These are phyloP conservation scores for Netelia melanura DNA, from an alignment of 2,888 invertebrate genomes.

Conservation along the genomic window DNA sequence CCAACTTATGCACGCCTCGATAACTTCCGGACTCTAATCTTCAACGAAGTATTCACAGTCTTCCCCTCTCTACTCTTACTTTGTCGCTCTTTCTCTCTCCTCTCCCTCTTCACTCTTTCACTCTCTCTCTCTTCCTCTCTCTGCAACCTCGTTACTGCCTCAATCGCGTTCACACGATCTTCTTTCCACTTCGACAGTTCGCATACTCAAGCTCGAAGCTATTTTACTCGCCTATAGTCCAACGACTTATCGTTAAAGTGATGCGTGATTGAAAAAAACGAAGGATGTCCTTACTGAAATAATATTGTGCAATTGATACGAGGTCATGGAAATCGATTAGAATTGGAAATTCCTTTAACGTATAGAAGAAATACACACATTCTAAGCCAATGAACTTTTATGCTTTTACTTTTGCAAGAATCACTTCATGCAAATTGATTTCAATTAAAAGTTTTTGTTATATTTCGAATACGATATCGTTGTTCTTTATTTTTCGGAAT, in stretches of 20 bases:
- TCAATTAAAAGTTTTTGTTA: no score
- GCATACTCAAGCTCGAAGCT: slow-evolving; percentile 36
- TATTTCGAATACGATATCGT: no score
- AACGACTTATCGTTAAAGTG: slow-evolving; percentile 13
- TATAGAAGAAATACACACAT: no score
- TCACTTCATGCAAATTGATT: no score
- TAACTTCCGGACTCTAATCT: slow-evolving; percentile 76
- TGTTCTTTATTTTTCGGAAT: no score
- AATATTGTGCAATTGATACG: background rate
- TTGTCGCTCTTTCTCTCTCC: slow-evolving; percentile 12
- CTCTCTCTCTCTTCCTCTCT: slow-evolving; percentile 35
- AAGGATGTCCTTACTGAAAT: background rate
- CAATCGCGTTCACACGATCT: slow-evolving; percentile 21
- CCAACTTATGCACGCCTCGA: slow-evolving; percentile 74
- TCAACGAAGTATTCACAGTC: slow-evolving; percentile 62
- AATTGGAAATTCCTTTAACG: slow-evolving; percentile 7
- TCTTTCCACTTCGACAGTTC: slow-evolving; percentile 43
- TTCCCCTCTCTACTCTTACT: slow-evolving; percentile 21
- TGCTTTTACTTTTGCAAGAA: no score
- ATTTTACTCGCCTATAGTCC: slow-evolving; percentile 31
- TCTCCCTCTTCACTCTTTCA: background rate
- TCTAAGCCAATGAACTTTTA: no score
- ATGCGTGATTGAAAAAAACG: background rate
- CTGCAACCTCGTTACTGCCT: slow-evolving; percentile 26
- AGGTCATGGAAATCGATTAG: background rate